phyloP scores from a whole-genome alignment of 2,797 vertebrate species.

The Leucoraja ocellata region DNA sequence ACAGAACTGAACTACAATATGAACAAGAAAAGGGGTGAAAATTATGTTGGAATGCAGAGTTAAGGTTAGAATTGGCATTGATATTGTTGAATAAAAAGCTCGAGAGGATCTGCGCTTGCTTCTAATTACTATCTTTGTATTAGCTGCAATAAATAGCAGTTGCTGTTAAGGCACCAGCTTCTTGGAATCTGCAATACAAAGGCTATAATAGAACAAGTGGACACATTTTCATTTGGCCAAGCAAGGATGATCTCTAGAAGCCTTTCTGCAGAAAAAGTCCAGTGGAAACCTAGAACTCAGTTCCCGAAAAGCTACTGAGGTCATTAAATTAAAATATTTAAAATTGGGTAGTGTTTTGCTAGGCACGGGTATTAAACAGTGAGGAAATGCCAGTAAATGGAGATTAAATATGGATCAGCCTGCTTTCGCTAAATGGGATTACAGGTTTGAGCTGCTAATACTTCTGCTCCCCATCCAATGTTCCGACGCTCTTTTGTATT shows the following conservation, averaged over 20 bases:
- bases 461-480: background rate
- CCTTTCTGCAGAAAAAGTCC: background rate
- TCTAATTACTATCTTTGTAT: too few species aligned
- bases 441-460: background rate
- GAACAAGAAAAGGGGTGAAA: background rate
- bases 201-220: background rate
- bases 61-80: too few species aligned
- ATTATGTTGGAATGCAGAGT: too few species aligned
- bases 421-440: background rate
- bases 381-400: background rate
- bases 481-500: background rate
- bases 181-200: background rate
- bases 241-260: background rate
- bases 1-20: background rate
- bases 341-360: background rate
- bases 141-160: background rate
- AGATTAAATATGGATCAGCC: background rate
- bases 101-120: too few species aligned
- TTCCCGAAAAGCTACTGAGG: background rate
- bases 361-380: background rate
- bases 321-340: too few species aligned
- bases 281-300: background rate
- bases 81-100: too few species aligned
- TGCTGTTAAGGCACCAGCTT: background rate
- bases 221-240: background rate